Conservation (phyloP, 2,113 vertebrate genomes). For the Amazona guildingii region DNA sequence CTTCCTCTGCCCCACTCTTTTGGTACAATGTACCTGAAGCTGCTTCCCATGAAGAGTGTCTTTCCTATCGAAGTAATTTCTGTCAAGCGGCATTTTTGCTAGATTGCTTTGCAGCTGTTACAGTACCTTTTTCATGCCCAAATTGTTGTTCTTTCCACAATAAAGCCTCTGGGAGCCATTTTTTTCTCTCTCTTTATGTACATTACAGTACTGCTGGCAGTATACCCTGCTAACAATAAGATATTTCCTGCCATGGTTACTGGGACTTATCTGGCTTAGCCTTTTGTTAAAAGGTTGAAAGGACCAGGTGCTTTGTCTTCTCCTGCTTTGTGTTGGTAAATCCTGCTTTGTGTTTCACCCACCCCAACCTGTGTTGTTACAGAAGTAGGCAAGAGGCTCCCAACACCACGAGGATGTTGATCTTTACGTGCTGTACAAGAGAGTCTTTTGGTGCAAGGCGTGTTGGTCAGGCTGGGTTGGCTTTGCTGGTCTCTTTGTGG, state of each 20-base stretch:
- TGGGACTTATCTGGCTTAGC: background rate
- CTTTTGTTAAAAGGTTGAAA: background rate
- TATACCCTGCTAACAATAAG: background rate
- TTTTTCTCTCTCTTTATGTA: background rate
- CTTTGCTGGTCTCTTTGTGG: background rate
- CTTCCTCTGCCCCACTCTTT: background rate
- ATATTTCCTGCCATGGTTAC: background rate
- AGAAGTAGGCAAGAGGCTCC: background rate
- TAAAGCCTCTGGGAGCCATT: background rate
- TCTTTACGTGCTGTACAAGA: background rate
- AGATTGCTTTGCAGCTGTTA: background rate
- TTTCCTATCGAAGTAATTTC: background rate
- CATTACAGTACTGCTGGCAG: background rate
- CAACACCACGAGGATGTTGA: background rate
- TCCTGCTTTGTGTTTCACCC: background rate
- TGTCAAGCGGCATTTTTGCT: background rate
- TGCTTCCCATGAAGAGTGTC: background rate
- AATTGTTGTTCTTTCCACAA: background rate
- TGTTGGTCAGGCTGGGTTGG: background rate
- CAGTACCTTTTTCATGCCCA: background rate
- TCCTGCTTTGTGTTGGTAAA: background rate
- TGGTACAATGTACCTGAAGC: background rate
- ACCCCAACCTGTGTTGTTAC: fast-evolving
- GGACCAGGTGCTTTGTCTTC: background rate
- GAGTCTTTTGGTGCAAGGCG: background rate